Conservation (phyloP, 2,113 vertebrate genomes). For the Pelecanus crispus region DNA sequence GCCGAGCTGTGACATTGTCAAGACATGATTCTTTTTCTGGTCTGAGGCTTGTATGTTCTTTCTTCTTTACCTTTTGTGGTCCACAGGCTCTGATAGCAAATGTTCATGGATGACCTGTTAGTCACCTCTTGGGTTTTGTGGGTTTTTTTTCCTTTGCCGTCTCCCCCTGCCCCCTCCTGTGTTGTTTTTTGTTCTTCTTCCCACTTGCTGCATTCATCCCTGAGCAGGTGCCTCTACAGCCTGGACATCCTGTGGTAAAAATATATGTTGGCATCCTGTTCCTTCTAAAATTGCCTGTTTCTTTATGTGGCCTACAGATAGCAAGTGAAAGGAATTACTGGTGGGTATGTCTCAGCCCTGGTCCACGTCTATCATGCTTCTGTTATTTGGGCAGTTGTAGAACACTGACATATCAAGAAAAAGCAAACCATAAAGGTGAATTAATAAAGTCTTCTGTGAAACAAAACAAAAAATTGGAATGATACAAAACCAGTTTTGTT, state of each 20-base stretch:
- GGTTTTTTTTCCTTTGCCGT: not conserved
- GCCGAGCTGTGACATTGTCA: not conserved
- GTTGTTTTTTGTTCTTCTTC: not conserved
- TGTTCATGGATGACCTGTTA: not conserved
- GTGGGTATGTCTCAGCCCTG: not conserved
- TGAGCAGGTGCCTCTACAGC: not conserved
- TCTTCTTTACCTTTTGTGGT: not conserved
- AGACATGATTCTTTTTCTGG: not conserved
- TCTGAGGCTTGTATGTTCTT: not conserved
- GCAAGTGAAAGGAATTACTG: not conserved
- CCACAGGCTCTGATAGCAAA: not conserved
- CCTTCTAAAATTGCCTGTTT: not conserved
- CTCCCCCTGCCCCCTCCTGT: rapidly evolving
- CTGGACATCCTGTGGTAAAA: not conserved
- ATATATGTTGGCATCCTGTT: not conserved
- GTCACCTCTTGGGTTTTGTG: not conserved
- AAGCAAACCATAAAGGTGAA: not conserved
- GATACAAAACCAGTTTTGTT: not conserved
- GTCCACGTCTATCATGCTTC: not conserved
- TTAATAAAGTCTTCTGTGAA: not conserved
- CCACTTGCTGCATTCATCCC: not conserved
- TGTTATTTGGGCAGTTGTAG: not conserved
- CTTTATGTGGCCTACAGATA: not conserved
- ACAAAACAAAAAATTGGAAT: not conserved
- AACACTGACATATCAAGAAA: not conserved